Conservation (phyloP, 2,888 invertebrate species). For the Trimorus sp. region DNA sequence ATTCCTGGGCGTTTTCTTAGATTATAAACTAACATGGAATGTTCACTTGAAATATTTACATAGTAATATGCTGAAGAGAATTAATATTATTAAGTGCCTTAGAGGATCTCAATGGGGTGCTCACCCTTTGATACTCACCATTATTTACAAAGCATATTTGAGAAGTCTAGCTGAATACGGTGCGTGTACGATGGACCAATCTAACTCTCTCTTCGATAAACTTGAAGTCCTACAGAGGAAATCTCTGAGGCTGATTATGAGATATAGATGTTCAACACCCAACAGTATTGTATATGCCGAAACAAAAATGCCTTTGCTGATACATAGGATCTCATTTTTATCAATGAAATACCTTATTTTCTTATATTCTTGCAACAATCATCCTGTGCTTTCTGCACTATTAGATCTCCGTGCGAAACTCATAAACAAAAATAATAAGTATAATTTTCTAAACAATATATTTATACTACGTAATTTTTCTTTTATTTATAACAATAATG, state of each 20-base stretch:
- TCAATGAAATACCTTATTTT: constrained; percentile 6
- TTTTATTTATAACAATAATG: constrained; percentile 4
- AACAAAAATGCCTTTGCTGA: neutral
- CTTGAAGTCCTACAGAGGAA: constrained; percentile 8
- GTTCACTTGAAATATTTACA: neutral
- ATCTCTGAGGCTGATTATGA: neutral
- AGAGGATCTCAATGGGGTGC: neutral
- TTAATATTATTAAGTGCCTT: neutral
- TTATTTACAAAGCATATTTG: neutral
- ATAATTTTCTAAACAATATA: neutral
- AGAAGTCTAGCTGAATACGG: constrained; percentile 8
- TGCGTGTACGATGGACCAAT: neutral
- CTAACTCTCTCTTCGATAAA: neutral
- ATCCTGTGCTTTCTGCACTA: neutral
- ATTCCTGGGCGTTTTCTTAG: neutral
- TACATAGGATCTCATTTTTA: constrained; percentile 14
- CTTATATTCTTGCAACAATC: neutral
- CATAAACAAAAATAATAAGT: constrained; percentile 14
- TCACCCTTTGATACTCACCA: neutral
- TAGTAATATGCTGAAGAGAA: neutral
- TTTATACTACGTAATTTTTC: constrained; percentile 2
- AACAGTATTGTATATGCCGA: constrained; percentile 21
- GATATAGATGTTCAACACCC: constrained; percentile 5
- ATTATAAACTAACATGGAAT: neutral
- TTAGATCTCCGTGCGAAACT: neutral